Percentiles rank a stretch among this genome's conserved stretches.
Conservation (phyloP, 2,797 vertebrate genomes). For the Pipistrellus pipistrellus region DNA sequence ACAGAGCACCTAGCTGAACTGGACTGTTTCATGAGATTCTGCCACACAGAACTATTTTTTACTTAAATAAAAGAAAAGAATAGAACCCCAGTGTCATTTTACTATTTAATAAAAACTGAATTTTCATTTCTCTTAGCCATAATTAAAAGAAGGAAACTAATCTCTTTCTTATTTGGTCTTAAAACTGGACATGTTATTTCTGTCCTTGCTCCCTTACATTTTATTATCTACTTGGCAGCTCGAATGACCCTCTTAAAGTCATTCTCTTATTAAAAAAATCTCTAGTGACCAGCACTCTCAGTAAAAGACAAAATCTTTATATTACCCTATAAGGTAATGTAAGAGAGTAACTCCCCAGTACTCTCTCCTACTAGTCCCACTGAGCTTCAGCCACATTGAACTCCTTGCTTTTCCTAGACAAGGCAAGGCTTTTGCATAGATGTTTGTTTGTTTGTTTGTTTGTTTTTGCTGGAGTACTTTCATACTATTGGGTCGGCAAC, state of each 20-base stretch:
- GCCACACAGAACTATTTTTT: not conserved
- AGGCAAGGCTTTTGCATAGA: not conserved
- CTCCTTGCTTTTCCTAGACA: not conserved
- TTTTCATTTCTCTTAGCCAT: slow-evolving; percentile 29
- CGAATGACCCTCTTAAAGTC: not conserved
- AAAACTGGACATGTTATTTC: not conserved
- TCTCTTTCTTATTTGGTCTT: not conserved
- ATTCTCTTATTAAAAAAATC: not conserved
- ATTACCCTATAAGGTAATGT: not conserved
- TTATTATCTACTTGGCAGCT: not conserved
- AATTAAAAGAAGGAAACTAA: not conserved
- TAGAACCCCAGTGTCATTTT: not conserved
- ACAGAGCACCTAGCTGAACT: not conserved
- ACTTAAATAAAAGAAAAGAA: not conserved
- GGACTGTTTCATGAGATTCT: not conserved
- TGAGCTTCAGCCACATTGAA: not conserved
- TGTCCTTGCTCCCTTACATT: not conserved
- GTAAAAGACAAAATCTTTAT: not conserved
- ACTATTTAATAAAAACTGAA: not conserved
- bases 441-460: not conserved
- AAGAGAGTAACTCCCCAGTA: not conserved
- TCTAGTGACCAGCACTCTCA: not conserved
- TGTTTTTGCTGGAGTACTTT: not conserved
- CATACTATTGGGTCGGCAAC: no score
- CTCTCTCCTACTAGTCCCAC: not conserved